These are phyloP conservation scores for Acrocephalus arundinaceus DNA, from an alignment of 2,113 vertebrate genomes.

Conservation along the genomic window DNA sequence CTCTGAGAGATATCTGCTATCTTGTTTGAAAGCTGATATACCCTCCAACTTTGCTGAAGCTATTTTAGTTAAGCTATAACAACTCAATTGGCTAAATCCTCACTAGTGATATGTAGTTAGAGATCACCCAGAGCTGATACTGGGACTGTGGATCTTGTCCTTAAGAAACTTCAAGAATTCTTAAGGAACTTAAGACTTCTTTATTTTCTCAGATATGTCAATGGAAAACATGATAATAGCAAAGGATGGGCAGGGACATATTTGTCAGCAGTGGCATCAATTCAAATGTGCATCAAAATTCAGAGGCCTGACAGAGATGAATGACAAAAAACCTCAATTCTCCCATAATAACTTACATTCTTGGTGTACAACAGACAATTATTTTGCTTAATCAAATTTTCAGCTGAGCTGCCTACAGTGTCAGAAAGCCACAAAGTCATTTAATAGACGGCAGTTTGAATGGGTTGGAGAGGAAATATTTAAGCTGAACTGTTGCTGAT, in stretches of 20 bases:
- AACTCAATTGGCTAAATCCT: slow-evolving; percentile 66
- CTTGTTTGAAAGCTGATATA: slow-evolving; percentile 61
- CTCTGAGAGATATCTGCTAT: slow-evolving; percentile 54
- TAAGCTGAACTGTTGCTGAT: slow-evolving; percentile 17
- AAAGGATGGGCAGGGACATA: slow-evolving; percentile 1
- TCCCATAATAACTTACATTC: slow-evolving; percentile 39
- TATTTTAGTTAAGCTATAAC: slow-evolving; percentile 64
- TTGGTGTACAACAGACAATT: slow-evolving; percentile 15
- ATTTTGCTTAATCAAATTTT: slow-evolving; percentile 32
- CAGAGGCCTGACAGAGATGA: not conserved
- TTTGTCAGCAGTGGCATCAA: not conserved
- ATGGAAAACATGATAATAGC: slow-evolving; percentile 46
- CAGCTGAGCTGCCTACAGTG: slow-evolving; percentile 24
- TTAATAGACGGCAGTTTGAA: not conserved
- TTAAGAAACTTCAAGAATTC: slow-evolving; percentile 44
- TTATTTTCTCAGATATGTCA: slow-evolving; percentile 51
- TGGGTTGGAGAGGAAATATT: not conserved
- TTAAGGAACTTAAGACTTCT: not conserved
- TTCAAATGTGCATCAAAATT: slow-evolving; percentile 22
- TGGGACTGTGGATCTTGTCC: slow-evolving; percentile 35
- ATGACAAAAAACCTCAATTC: not conserved
- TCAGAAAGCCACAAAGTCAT: slow-evolving; percentile 12
- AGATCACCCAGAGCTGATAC: slow-evolving; percentile 59
- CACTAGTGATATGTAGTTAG: slow-evolving; percentile 55
- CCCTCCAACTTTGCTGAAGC: slow-evolving; percentile 56